These are phyloP conservation scores for Lathronympha strigana DNA, from an alignment of 2,888 invertebrate species.

Conservation along the genomic window DNA sequence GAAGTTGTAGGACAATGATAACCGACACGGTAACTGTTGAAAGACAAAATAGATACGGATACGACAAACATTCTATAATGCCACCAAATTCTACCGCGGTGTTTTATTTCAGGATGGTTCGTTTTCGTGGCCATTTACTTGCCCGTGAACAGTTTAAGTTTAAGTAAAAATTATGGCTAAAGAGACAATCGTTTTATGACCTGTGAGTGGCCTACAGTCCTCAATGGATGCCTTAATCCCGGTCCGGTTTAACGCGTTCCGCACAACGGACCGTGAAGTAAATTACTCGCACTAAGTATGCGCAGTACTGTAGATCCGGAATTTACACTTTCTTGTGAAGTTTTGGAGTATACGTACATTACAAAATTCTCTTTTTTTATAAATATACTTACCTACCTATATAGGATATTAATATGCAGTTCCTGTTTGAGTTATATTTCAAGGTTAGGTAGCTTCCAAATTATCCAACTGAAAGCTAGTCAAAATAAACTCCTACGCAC, in stretches of 20 bases:
- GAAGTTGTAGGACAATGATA: not conserved
- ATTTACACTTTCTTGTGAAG: not conserved
- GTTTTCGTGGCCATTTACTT: not conserved
- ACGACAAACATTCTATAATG: no score
- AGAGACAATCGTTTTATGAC: not conserved
- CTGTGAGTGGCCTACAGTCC: not conserved
- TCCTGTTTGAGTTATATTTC: not conserved
- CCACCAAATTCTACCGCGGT: no score
- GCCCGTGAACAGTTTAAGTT: not conserved
- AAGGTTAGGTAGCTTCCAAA: slow-evolving; percentile 1
- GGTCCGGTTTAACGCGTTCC: not conserved
- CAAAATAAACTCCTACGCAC: slow-evolving; percentile 26
- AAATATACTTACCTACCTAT: no score
- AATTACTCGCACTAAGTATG: not conserved
- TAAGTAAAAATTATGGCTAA: not conserved
- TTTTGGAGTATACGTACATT: no score
- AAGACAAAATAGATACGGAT: not conserved
- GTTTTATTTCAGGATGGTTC: not conserved
- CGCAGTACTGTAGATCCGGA: not conserved
- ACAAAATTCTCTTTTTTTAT: no score
- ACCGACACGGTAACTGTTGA: not conserved
- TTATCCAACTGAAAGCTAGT: not conserved
- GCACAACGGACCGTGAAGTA: not conserved
- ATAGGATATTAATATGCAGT: no score
- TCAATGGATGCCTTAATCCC: not conserved